Evolutionary conservation across 2,888 invertebrate species (phyloP).

Genomic region (Phengaris alcon): DNA sequence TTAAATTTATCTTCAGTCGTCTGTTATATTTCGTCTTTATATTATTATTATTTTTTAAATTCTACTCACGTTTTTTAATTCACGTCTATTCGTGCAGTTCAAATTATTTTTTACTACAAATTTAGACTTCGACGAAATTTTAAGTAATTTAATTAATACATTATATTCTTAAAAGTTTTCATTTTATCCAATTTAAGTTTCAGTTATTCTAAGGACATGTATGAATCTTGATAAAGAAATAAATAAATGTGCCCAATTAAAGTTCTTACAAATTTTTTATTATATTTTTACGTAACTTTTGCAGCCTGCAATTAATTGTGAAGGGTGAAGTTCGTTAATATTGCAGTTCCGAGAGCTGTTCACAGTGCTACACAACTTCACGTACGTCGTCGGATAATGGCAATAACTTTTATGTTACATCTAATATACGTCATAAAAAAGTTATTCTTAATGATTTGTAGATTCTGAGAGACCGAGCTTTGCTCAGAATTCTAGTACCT

Average conservation of each 20-base stretch:
- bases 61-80: no score
- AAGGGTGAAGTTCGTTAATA: constrained; percentile 28
- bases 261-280: neutral
- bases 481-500: no score
- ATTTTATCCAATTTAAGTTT: no score
- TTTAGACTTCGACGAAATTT: neutral
- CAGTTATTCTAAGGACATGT: neutral
- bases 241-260: neutral
- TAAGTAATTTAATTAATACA: neutral
- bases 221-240: neutral
- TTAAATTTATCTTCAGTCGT: constrained; percentile 10
- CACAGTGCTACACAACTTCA: constrained; percentile 17
- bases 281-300: constrained; percentile 18
- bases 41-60: neutral
- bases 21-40: neutral
- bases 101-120: neutral
- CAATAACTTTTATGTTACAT: constrained; percentile 7
- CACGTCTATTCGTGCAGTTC: neutral
- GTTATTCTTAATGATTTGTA: neutral
- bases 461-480: no score
- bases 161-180: neutral
- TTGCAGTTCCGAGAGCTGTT: constrained; percentile 21
- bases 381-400: constrained; percentile 2
- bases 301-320: constrained; percentile 25
- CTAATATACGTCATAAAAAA: neutral